Conservation (phyloP, 1,140 invertebrate genomes). For the Cotesia chilonis region DNA sequence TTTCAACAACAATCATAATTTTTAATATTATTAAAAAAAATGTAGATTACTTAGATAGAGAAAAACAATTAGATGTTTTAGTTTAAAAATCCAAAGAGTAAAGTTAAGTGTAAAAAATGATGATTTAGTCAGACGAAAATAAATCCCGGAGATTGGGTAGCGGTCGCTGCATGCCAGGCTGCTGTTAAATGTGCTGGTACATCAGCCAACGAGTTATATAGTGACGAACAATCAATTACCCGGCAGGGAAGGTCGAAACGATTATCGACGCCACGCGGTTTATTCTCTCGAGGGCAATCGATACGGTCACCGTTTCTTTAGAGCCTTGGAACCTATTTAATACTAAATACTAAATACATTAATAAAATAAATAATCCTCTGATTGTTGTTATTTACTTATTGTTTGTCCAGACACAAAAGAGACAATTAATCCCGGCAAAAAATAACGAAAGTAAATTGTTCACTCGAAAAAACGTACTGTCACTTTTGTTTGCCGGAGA, state of each 20-base stretch:
- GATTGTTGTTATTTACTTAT: conserved; percentile 13
- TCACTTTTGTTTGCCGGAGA: conserved; percentile 50
- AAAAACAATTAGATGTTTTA: neutral
- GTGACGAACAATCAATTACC: conserved; percentile 35
- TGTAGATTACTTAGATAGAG: no score
- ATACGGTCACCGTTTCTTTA: conserved; percentile 35
- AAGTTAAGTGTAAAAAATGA: conserved; percentile 14
- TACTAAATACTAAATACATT: conserved; percentile 33
- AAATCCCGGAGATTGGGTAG: neutral
- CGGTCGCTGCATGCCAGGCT: no score
- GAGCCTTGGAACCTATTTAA: conserved; percentile 8
- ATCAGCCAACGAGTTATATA: conserved; percentile 20
- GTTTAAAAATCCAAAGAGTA: neutral
- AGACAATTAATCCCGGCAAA: neutral
- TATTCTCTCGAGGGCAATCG: conserved; percentile 32
- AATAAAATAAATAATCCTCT: conserved; percentile 3
- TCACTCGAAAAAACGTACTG: conserved; percentile 43
- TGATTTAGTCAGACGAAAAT: conserved; percentile 3
- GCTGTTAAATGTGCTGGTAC: conserved; percentile 5
- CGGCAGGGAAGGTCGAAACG: conserved; percentile 33
- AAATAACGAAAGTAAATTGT: conserved; percentile 3
- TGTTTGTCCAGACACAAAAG: neutral
- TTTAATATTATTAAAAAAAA: no score
- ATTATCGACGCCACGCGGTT: conserved; percentile 33
- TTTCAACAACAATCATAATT: no score